Evolutionary conservation across 2,888 invertebrate species (phyloP).

Genomic region (Orchesella flavescens): DNA sequence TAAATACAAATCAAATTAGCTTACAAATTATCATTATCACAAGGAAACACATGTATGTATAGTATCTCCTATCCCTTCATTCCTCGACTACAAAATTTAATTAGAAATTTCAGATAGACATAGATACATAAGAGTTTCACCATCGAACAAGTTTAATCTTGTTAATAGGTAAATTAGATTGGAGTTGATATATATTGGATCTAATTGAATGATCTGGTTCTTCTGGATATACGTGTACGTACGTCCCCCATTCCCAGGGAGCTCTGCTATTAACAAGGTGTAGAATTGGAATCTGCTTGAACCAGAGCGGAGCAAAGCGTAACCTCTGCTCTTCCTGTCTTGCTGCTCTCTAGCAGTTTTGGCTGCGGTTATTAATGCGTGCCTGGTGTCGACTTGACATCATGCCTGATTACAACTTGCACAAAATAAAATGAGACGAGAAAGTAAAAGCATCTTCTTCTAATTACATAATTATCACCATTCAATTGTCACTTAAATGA

Average conservation of each 20-base stretch:
- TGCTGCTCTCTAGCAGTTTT: no score
- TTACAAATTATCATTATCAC: constrained; percentile 29
- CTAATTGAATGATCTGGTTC: constrained; percentile 42
- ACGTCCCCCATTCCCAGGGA: background rate
- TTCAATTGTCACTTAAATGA: constrained; percentile 60
- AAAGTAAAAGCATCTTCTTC: constrained; percentile 12
- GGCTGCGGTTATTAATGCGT: no score
- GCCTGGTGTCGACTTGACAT: no score
- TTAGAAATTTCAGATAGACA: constrained; percentile 35
- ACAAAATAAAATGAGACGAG: background rate
- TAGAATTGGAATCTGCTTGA: no score
- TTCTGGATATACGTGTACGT: background rate
- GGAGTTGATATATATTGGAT: constrained; percentile 44
- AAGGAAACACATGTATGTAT: constrained; percentile 2
- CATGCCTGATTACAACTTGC: no score
- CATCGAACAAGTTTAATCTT: constrained; percentile 36
- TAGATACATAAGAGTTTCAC: background rate
- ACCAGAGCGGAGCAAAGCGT: no score
- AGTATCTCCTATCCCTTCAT: background rate
- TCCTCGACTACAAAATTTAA: constrained; percentile 30
- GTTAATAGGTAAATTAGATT: constrained; percentile 58
- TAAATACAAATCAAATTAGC: constrained; percentile 43
- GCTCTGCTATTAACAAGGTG: no score
- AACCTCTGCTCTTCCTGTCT: no score
- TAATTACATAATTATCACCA: constrained; percentile 58